Evolutionary conservation across 1,140 invertebrate genomes (phyloP).

Genomic region (Elysia chlorotica): DNA sequence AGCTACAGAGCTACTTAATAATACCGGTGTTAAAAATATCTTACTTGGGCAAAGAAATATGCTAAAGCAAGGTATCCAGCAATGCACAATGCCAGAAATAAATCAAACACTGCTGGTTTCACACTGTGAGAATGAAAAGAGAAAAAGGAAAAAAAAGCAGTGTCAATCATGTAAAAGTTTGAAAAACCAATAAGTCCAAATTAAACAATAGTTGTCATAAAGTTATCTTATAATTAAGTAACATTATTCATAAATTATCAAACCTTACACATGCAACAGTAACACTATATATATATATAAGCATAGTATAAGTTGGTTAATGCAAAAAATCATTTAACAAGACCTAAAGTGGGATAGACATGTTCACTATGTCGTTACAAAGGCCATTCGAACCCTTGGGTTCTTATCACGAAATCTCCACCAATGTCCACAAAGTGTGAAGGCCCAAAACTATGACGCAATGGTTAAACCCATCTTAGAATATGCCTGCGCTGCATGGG

Average conservation of each 20-base stretch:
- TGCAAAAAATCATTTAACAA: too few species aligned
- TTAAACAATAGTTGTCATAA: not conserved
- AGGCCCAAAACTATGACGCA: too few species aligned
- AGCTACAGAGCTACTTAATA: not conserved
- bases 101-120: conserved; percentile 96
- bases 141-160: not conserved
- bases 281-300: too few species aligned
- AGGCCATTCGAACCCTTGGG: too few species aligned
- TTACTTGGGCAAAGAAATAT: conserved; percentile 80
- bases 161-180: not conserved
- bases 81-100: conserved; percentile 88
- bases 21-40: not conserved
- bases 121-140: conserved; percentile 71
- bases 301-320: too few species aligned
- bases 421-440: too few species aligned
- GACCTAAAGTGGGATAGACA: too few species aligned
- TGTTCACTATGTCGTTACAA: too few species aligned
- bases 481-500: too few species aligned
- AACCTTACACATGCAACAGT: not conserved
- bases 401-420: too few species aligned
- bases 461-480: too few species aligned
- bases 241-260: not conserved
- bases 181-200: not conserved
- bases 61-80: conserved; percentile 79
- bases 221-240: not conserved